A percentile compares a stretch with the other conserved stretches of the same genome.
Conservation (phyloP, 2,888 invertebrate species). For the Agrochola litura region DNA sequence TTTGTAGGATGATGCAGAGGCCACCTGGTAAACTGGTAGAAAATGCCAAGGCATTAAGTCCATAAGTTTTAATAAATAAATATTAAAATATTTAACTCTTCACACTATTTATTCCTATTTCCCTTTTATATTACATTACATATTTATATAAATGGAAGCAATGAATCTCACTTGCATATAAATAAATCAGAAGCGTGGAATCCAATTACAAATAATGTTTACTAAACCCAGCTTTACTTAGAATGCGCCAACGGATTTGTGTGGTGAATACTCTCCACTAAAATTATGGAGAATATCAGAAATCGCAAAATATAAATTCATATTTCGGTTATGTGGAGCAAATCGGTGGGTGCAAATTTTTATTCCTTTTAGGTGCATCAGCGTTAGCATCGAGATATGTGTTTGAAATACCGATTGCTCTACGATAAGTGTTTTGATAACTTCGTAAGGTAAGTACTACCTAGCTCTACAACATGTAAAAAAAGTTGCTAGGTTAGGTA, state of each 20-base stretch:
- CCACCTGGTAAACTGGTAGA: neutral
- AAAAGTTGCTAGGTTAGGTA: no score
- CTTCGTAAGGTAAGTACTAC: constrained; percentile 39
- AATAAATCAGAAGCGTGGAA: constrained; percentile 46
- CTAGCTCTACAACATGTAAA: neutral
- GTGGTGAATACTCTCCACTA: constrained; percentile 32
- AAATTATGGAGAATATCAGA: constrained; percentile 34
- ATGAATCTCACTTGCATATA: constrained; percentile 51
- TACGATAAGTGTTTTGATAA: constrained; percentile 68
- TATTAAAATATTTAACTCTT: neutral
- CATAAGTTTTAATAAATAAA: neutral
- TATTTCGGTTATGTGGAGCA: constrained; percentile 64
- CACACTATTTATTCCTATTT: neutral
- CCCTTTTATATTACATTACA: constrained; percentile 5
- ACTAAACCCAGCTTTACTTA: constrained; percentile 29
- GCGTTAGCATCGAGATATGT: constrained; percentile 70
- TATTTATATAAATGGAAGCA: constrained; percentile 37
- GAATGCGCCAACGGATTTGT: constrained; percentile 27
- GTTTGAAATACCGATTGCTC: constrained; percentile 68
- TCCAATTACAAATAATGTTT: constrained; percentile 52
- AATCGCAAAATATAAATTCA: constrained; percentile 54
- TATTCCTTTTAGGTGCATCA: constrained; percentile 73
- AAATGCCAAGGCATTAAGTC: neutral
- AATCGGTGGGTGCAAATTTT: constrained; percentile 76
- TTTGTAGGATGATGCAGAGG: no score